Base-by-base conservation (phyloP, 2,797 vertebrate genomes). In the Centropyge bicolor region DNA sequence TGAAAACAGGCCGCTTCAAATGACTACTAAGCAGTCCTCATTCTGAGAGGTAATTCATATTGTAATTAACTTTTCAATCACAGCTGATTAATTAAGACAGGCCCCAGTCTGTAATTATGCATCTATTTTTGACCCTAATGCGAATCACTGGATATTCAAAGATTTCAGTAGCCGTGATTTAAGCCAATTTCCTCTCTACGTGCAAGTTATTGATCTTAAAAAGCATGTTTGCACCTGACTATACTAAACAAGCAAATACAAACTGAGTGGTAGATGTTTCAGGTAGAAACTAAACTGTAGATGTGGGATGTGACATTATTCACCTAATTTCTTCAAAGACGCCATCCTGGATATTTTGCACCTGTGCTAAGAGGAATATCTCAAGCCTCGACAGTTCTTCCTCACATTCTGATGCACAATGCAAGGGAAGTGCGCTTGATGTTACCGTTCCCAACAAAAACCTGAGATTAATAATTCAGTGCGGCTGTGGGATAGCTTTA, bases 41-140 rank as follows among this genome's bases (percentile, higher is more conserved):
- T 94, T 94, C 92, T 88, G 92, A 95, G 94, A 93, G 94, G 92
- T 95, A 92, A 95, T 95, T 95, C 94, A 96, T 96, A 95, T 95
- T 96, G 89, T 96, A 96, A 96, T 96, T 94, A 96, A 94, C 93
- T 95, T 95, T 95, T 96, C 95, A 95, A 96, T 95, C 95, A 96
- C 94, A 94, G 92, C 83, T 96, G 95, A 94, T 95, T 96, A 95
- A 95, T 96, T 95, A 95, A 91, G 94, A 95, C 93, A 92, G 89
- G 90, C 90, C 82, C 87, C 82, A 41, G 89, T 92, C 93, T 95
- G 94, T 95, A 96, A 96, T 96, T 94, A 95, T 91, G 93, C 94
- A 96, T 95, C 94, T 95, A 93, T 94, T 96, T 94, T 92, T 90
- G 86, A 88, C 86, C 89, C 75, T 81, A 85, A 89, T 89, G 81